These are phyloP conservation scores for Agrochola lota DNA, from an alignment of 2,888 invertebrate genomes.

Conservation along the genomic window DNA sequence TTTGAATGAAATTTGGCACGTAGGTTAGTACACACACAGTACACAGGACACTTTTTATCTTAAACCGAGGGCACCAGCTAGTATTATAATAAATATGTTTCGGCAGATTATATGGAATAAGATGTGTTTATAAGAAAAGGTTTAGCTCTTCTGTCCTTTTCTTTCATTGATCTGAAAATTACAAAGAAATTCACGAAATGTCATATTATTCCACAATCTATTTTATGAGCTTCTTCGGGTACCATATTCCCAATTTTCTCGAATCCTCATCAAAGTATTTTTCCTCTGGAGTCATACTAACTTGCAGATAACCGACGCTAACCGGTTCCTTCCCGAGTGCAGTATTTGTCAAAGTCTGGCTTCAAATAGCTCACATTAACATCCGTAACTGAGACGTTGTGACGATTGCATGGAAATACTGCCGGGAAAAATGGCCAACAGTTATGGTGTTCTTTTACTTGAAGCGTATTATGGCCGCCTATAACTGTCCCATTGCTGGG, in stretches of 20 bases:
- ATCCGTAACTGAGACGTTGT: constrained; percentile 79
- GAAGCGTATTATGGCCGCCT: background rate
- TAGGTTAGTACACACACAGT: too few species aligned
- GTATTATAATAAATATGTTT: background rate
- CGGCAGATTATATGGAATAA: background rate
- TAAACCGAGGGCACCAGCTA: too few species aligned
- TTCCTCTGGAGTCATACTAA: constrained; percentile 18
- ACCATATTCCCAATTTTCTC: background rate
- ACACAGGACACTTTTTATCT: too few species aligned
- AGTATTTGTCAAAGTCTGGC: constrained; percentile 86
- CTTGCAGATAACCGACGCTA: constrained; percentile 75
- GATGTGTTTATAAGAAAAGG: background rate
- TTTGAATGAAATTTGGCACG: too few species aligned
- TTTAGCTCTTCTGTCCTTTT: background rate
- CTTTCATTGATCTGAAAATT: background rate
- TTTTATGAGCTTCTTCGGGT: background rate
- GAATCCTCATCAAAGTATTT: constrained; percentile 39
- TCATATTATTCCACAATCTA: too few species aligned
- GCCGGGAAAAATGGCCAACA: constrained; percentile 14
- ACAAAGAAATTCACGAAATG: background rate
- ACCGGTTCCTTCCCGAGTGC: constrained; percentile 79
- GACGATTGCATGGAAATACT: constrained; percentile 77
- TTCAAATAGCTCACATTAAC: constrained; percentile 88
- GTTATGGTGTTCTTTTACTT: background rate
- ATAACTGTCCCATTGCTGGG: too few species aligned